phyloP scores from a whole-genome alignment of 2,888 invertebrate species.

The Anthophora plumipes region DNA sequence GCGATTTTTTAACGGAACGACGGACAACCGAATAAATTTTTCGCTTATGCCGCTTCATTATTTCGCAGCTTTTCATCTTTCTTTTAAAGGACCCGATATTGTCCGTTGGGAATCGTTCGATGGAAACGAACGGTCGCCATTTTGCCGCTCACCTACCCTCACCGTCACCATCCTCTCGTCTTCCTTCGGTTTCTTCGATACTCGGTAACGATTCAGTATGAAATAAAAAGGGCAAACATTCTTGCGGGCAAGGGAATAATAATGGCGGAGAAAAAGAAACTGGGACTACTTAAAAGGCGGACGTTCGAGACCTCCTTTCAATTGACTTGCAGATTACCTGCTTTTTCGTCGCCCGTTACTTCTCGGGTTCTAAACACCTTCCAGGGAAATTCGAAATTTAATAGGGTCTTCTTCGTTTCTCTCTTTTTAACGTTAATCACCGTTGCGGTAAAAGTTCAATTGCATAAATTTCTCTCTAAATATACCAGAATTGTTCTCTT shows the following conservation, averaged over 20 bases:
- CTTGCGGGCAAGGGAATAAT: conserved; percentile 32
- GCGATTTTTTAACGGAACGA: conserved; percentile 1
- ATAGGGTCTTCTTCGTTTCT: no score
- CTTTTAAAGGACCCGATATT: conserved; percentile 26
- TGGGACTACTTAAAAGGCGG: conserved; percentile 13
- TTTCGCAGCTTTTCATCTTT: conserved; percentile 1
- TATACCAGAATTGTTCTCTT: no score
- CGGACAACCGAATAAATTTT: conserved; percentile 36
- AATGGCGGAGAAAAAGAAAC: conserved; percentile 1
- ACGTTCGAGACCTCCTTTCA: conserved; percentile 17
- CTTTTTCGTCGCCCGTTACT: background rate
- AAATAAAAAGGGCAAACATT: conserved; percentile 35
- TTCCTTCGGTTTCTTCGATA: conserved; percentile 9
- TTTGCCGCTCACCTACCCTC: no score
- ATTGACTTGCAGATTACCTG: conserved; percentile 23
- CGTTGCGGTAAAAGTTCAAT: no score
- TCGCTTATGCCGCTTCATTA: conserved; percentile 33
- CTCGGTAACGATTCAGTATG: conserved; percentile 1
- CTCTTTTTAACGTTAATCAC: background rate
- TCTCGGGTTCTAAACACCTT: background rate
- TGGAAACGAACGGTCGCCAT: conserved; percentile 1
- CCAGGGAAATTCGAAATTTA: background rate
- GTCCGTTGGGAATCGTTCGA: conserved; percentile 22
- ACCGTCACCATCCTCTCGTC: no score
- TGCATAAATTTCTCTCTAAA: no score